Evolutionary conservation across 1,140 invertebrate genomes (phyloP).

Genomic region (Varroa destructor): DNA sequence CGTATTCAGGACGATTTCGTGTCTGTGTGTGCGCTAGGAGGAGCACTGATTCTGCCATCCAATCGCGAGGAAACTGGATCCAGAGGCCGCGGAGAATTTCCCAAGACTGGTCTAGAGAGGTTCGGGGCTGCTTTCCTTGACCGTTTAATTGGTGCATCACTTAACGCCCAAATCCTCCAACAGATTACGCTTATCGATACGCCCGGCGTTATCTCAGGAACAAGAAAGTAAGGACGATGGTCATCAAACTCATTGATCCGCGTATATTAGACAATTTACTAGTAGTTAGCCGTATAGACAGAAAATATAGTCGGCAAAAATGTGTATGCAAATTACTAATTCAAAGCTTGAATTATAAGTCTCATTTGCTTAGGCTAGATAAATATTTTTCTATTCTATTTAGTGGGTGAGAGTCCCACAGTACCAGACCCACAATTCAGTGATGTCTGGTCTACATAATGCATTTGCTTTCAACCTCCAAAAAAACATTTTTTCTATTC

Average conservation of each 20-base stretch:
- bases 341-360: not conserved
- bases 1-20: too few relatives aligned
- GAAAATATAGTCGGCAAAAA: not conserved
- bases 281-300: not conserved
- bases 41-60: too few relatives aligned
- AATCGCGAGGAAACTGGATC: not conserved
- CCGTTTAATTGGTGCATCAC: not conserved
- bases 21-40: too few relatives aligned
- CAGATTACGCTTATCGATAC: slow-evolving; percentile 7
- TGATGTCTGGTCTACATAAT: too few relatives aligned
- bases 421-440: too few relatives aligned
- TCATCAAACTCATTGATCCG: not conserved
- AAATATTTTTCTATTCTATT: too few relatives aligned
- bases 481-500: not conserved
- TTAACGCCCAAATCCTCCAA: not conserved
- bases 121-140: slow-evolving; percentile 20
- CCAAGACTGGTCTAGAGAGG: slow-evolving; percentile 12
- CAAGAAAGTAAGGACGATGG: not conserved
- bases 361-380: not conserved
- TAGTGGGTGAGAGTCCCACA: too few relatives aligned
- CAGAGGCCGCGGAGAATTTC: not conserved
- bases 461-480: not conserved
- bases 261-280: not conserved
- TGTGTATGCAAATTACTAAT: slow-evolving; percentile 5
- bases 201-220: slow-evolving; percentile 8